phyloP scores from a whole-genome alignment of 2,113 vertebrate species.

The Lasiurus borealis region DNA sequence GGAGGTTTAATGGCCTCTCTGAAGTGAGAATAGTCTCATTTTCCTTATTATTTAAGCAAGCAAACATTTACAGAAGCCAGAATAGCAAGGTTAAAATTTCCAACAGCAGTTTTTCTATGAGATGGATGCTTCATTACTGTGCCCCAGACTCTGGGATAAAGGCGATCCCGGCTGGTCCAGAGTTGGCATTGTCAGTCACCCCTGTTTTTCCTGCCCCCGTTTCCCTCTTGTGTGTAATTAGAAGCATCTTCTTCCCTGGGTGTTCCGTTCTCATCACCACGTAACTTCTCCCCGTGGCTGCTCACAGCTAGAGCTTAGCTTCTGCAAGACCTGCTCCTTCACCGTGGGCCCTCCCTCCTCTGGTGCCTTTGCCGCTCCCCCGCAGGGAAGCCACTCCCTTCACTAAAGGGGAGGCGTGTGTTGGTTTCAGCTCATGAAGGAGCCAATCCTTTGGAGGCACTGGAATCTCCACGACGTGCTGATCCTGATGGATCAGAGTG shows the following conservation, averaged over 20 bases:
- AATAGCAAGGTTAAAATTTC: too few relatives aligned
- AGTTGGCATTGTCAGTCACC: neutral
- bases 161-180: neutral
- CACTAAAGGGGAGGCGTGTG: slow-evolving; percentile 15
- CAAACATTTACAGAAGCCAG: too few relatives aligned
- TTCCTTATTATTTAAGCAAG: too few relatives aligned
- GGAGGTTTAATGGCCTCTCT: too few relatives aligned
- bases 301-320: neutral
- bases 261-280: neutral
- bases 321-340: neutral
- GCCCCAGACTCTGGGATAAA: neutral
- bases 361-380: neutral
- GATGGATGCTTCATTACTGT: too few relatives aligned
- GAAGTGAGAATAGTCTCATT: too few relatives aligned
- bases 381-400: neutral
- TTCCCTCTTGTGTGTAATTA: neutral
- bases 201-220: neutral
- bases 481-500: slow-evolving; percentile 75
- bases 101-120: too few relatives aligned
- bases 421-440: slow-evolving; percentile 79
- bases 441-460: slow-evolving; percentile 76
- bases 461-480: slow-evolving; percentile 70
- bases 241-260: neutral
- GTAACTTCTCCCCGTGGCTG: neutral
- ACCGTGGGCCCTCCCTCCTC: neutral